Evolutionary conservation across 2,797 vertebrate species (phyloP), one percentile per base, ranked within the genome.

Genomic region (Allobates femoralis): DNA sequence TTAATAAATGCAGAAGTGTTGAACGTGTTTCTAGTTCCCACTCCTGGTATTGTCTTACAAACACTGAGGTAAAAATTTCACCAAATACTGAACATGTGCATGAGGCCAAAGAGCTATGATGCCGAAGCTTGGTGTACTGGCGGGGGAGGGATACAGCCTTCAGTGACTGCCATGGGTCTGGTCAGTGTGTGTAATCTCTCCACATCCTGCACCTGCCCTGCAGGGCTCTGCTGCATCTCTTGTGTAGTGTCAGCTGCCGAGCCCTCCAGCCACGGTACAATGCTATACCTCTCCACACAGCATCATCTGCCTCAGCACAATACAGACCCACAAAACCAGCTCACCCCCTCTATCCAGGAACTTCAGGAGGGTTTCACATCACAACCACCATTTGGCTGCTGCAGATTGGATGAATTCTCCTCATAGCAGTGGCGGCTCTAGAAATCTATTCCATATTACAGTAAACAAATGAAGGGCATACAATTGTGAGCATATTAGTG

Each of bases 181-280:
- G 37, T 32, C 23, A 53, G 46, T 53, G 67, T 26, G 14, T 64
- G 28, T 81, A 81, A 81, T 82, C 66, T 58, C 1, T 73, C 5
- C 51, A 53, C 50, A 30, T 16, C 3, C 0, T 76, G 85, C 85
- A 86, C 79, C 85, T 81, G 85, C 85, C 69, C 67, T 50, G 79
- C 69, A 46, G 30, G 55, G 77, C 75, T 53, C 75, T 67, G 75
- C 74, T 78, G 18, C 26, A 32, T 37, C 74, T 85, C 62, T 71
- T 30, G 32, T 71, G 84, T 79, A 34, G 78, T 66, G 85, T 79
- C 84, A 81, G 55, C 84, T 86, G 83, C 77, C 34, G 14, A 50
- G 26, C 69, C 85, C 79, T 77, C 30, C 69, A 67, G 73, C 69
- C 28, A 67, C 58, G 71, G 86, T 77, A 69, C 69, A 64, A 10